Percentiles rank a stretch among this genome's conserved stretches.
Evolutionary conservation across 2,113 vertebrate genomes (phyloP).

Genomic region (Mugil cephalus): DNA sequence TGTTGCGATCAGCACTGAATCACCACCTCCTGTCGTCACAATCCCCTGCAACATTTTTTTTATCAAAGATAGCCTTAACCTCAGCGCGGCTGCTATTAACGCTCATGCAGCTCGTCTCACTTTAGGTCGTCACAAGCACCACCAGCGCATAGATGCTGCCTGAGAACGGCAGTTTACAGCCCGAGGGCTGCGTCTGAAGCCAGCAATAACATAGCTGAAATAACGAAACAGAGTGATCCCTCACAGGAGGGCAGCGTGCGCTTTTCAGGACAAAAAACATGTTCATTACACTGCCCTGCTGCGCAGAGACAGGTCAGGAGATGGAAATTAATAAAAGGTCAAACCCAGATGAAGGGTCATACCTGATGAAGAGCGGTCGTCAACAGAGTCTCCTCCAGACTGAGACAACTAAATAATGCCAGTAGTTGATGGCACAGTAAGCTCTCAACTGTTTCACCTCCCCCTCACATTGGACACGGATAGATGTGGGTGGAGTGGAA

Average conservation of each 20-base stretch:
- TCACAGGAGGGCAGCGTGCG: not conserved
- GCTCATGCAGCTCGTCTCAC: not conserved
- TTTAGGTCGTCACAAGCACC: conserved; percentile 25
- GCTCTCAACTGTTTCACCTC: conserved; percentile 74
- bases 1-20: conserved; percentile 67
- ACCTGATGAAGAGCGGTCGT: conserved; percentile 63
- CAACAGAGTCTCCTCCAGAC: conserved; percentile 51
- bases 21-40: conserved; percentile 37
- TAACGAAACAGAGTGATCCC: not conserved
- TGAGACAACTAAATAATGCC: conserved; percentile 62
- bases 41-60: conserved; percentile 25
- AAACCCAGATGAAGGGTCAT: conserved; percentile 30
- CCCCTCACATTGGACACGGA: conserved; percentile 76
- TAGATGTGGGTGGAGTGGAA: conserved; percentile 79
- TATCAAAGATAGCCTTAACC: conserved; percentile 9
- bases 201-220: conserved; percentile 27
- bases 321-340: conserved; percentile 12
- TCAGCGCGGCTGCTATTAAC: not conserved
- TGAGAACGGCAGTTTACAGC: not conserved
- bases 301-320: not conserved
- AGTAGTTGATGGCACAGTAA: conserved; percentile 68
- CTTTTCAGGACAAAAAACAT: not conserved
- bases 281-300: not conserved
- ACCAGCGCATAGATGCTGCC: conserved; percentile 25
- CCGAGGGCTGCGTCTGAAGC: conserved; percentile 1